Percentiles rank a stretch among this genome's conserved stretches.
Evolutionary conservation across 2,113 vertebrate genomes (phyloP).

Genomic region (Uria aalge): DNA sequence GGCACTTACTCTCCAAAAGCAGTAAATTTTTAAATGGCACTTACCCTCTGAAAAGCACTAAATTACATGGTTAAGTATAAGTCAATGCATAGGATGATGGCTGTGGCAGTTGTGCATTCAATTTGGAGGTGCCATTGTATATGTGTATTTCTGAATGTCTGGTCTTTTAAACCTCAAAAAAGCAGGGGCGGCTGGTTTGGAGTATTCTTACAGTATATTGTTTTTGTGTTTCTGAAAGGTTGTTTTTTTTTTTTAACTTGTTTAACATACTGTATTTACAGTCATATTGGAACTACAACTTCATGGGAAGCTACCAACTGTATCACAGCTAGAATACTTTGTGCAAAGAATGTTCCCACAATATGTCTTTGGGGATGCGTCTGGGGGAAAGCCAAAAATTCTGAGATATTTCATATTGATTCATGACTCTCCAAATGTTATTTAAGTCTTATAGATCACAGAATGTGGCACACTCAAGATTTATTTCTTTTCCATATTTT

Average conservation of each 20-base stretch:
- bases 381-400: slow-evolving; percentile 17
- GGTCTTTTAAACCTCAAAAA: background rate
- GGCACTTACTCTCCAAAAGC: background rate
- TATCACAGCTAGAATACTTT: background rate
- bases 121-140: background rate
- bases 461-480: background rate
- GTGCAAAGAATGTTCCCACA: slow-evolving; percentile 14
- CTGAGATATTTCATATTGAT: slow-evolving; percentile 14
- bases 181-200: background rate
- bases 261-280: slow-evolving; percentile 32
- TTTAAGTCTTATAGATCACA: slow-evolving; percentile 22
- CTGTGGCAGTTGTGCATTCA: background rate
- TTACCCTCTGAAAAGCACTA: background rate
- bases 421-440: slow-evolving; percentile 30
- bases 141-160: background rate
- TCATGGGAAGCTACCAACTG: slow-evolving; percentile 25
- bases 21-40: background rate
- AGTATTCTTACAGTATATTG: background rate
- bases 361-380: background rate
- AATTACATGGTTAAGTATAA: background rate
- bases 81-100: background rate
- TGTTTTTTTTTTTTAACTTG: background rate
- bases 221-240: background rate
- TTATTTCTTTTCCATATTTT: slow-evolving; percentile 38
- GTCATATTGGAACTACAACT: background rate